Base-by-base conservation (phyloP, 2,797 vertebrate genomes). In the Momotus momota region DNA sequence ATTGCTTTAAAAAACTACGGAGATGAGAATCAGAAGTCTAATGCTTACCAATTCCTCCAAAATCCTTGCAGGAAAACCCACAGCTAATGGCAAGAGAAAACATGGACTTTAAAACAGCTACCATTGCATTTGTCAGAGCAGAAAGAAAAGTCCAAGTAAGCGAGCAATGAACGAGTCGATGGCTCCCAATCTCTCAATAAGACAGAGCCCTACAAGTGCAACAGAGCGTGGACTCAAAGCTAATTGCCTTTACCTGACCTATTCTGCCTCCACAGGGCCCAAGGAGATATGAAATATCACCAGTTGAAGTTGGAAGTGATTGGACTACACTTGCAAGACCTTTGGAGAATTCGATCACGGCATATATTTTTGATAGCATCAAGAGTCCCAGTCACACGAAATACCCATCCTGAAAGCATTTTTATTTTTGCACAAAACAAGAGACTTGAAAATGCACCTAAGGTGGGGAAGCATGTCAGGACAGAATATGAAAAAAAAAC, bases 271-370 rank as follows among this genome's bases (percentile, higher is more conserved):
- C 61, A 48, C 21, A 51, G n/a, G 12, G 38, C 26, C 16, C 51
- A 58, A 48, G 29, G 12, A 85, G 46, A 70, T 22, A 65, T 26
- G 33, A 80, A 73, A 22, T 40, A 51, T 6, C 43, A 79, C 19
- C 46, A 55, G 5, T 10, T 29, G 41, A 90, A 81, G 31, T 0
- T 40, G 33, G n/a, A 88, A 46, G 35, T 38, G 62, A 75, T 0
- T 10, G 12, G 14, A 57, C 14, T 75, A 17, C 0, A 0, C 35
- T 5, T 70, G 38, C 14, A 78, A 86, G 45, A 71, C 31, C 31
- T 72, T 7, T 21, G 48, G 19, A 67, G 23, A 86, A 58, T 57
- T 15, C 38, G 35, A 38, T 27, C 49, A 18, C 14, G 16, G n/a
- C 19, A 20, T 14, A 3, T 6, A 26, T 45, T n/a, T 71, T 80